phyloP scores from a whole-genome alignment of 1,140 invertebrate species.

The Hylyphantes graminicola region DNA sequence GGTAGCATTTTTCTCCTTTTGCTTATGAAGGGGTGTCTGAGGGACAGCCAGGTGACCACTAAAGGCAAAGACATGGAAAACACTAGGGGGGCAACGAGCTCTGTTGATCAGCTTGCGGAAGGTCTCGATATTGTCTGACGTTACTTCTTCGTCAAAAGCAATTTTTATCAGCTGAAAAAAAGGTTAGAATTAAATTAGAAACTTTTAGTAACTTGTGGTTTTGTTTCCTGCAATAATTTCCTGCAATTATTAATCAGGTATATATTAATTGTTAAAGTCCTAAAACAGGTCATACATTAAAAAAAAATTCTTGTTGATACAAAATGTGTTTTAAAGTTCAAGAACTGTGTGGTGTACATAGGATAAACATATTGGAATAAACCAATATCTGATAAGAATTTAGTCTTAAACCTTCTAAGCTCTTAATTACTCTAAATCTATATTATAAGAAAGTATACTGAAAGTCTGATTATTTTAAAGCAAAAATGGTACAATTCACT shows the following conservation, averaged over 20 bases:
- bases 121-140: conserved; percentile 87
- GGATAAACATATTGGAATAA: too few species aligned
- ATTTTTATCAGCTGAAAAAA: conserved; percentile 86
- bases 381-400: too few species aligned
- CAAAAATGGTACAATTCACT: too few species aligned
- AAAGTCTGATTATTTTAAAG: too few species aligned
- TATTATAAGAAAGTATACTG: too few species aligned
- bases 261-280: too few species aligned
- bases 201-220: conserved; percentile 19
- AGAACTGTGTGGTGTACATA: too few species aligned
- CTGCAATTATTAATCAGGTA: too few species aligned
- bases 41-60: conserved; percentile 76
- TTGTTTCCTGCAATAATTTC: neutral
- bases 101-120: conserved; percentile 88
- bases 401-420: too few species aligned
- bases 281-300: neutral
- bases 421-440: too few species aligned
- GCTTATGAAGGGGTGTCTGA: conserved; percentile 80
- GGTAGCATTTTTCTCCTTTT: conserved; percentile 92
- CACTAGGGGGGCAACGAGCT: conserved; percentile 83
- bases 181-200: neutral
- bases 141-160: conserved; percentile 96
- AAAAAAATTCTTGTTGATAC: too few species aligned
- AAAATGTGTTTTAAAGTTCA: too few species aligned
- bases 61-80: conserved; percentile 93